These are phyloP conservation scores for Hirtodrosophila confusa DNA, from an alignment of 2,888 invertebrate species.

Conservation along the genomic window DNA sequence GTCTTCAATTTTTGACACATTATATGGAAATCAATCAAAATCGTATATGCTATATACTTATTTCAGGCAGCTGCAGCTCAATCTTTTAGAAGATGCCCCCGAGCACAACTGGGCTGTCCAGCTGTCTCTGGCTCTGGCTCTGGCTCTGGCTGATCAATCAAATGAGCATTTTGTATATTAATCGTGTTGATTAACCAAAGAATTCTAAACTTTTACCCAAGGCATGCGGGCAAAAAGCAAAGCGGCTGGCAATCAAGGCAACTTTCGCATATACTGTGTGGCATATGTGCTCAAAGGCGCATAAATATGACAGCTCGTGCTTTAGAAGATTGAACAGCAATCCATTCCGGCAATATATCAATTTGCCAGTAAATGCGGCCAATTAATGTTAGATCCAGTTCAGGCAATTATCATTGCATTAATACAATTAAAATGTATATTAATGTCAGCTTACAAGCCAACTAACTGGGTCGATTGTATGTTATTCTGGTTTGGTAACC, in stretches of 20 bases:
- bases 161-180: conserved; percentile 62
- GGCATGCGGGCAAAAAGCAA: conserved; percentile 4
- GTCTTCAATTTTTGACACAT: conserved; percentile 21
- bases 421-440: neutral
- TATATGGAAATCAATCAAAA: conserved; percentile 66
- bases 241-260: conserved; percentile 20
- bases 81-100: conserved; percentile 14
- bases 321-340: conserved; percentile 22
- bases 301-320: conserved; percentile 15
- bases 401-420: conserved; percentile 19
- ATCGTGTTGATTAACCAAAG: conserved; percentile 56
- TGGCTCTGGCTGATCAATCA: conserved; percentile 57
- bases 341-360: conserved; percentile 13
- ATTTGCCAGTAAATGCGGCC: conserved; percentile 16
- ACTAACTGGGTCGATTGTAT: neutral
- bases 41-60: no score
- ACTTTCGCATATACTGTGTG: conserved; percentile 16
- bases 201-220: conserved; percentile 37
- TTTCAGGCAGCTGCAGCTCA: conserved; percentile 5
- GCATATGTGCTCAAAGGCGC: neutral
- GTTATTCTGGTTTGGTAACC: no score
- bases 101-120: conserved; percentile 26
- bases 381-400: conserved; percentile 28
- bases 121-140: conserved; percentile 3
- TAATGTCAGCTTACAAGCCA: neutral